Evolutionary conservation across 2,797 vertebrate species (phyloP).

Genomic region (Cyprinella venusta): DNA sequence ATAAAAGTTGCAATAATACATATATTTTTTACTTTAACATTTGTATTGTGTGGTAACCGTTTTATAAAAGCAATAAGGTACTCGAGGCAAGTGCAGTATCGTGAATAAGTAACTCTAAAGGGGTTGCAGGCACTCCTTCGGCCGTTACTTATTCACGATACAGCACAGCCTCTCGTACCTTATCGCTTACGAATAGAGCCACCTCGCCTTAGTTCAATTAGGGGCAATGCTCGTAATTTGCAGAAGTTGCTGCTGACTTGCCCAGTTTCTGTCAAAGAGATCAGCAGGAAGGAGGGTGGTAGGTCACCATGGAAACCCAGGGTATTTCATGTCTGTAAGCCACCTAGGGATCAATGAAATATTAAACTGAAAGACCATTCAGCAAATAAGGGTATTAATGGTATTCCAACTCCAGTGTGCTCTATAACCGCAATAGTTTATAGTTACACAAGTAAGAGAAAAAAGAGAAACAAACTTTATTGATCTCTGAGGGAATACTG

Average conservation of each 20-base stretch:
- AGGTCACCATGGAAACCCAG: conserved; percentile 53
- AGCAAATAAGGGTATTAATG: conserved; percentile 35
- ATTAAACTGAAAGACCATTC: conserved; percentile 42
- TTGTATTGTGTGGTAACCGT: no score
- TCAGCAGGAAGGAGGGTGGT: conserved; percentile 18
- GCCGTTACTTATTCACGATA: no score
- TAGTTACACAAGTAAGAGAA: conserved; percentile 28
- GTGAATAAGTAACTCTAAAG: no score
- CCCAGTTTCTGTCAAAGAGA: conserved; percentile 22
- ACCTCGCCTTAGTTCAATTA: conserved; percentile 23
- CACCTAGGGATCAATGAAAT: conserved; percentile 50
- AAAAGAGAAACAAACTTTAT: conserved; percentile 9
- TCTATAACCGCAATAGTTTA: conserved; percentile 18
- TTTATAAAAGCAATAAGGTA: no score
- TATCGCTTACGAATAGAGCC: not conserved
- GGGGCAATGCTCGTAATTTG: conserved; percentile 28
- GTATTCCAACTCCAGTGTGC: conserved; percentile 4
- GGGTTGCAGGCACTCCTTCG: no score
- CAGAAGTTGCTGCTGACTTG: conserved; percentile 34
- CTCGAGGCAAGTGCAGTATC: no score
- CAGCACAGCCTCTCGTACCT: no score
- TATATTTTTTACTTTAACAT: no score
- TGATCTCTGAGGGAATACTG: conserved; percentile 11
- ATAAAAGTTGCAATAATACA: no score
- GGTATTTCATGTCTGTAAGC: conserved; percentile 43